Conservation (phyloP, 1,140 invertebrate species). For the Temnothorax nylanderi region DNA sequence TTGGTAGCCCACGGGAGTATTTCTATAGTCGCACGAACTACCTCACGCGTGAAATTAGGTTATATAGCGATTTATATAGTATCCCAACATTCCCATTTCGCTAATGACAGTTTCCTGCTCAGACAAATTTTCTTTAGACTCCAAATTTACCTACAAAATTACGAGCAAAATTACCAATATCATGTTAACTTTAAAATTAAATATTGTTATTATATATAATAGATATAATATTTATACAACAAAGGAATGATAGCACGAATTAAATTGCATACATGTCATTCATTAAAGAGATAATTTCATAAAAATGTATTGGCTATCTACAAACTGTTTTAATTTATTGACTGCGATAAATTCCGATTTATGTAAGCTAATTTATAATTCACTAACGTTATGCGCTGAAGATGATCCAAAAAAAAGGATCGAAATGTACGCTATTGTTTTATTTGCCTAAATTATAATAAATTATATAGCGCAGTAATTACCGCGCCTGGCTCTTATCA, state of each 20-base stretch:
- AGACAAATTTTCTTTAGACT: neutral
- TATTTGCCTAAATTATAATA: no score
- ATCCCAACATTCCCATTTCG: neutral
- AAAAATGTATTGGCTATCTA: neutral
- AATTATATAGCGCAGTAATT: no score
- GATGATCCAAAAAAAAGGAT: no score
- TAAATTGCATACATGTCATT: neutral
- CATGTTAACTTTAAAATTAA: neutral
- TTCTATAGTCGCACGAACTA: conserved; percentile 24
- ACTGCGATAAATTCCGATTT: no score
- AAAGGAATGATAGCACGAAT: neutral
- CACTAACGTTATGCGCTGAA: no score
- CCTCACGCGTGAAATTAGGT: conserved; percentile 47
- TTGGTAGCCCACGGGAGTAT: conserved; percentile 46
- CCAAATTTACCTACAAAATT: neutral
- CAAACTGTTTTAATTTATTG: no score
- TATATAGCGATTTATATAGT: conserved; percentile 21
- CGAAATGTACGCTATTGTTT: no score
- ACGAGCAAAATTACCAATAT: neutral
- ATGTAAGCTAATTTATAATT: no score
- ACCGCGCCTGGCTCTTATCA: no score
- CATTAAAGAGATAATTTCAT: neutral
- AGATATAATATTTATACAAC: neutral
- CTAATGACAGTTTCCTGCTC: conserved; percentile 17
- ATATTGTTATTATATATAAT: neutral